phyloP scores from a whole-genome alignment of 1,140 invertebrate genomes.

The Watersipora subatra region DNA sequence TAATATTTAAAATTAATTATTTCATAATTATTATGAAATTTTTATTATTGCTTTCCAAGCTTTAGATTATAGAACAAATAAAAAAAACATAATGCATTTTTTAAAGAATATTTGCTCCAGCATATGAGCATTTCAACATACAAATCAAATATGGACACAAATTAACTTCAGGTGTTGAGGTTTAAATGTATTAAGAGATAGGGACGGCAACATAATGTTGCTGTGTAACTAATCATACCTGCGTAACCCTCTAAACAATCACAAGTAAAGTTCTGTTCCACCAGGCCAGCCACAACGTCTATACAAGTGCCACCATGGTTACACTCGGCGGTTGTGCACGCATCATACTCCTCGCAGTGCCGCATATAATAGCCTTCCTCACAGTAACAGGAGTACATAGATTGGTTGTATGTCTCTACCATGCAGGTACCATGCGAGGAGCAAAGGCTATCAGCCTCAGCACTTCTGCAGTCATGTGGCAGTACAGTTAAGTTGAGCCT shows the following conservation, averaged over 20 bases:
- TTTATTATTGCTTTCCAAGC: too few relatives aligned
- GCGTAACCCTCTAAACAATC: not conserved
- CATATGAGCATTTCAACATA: too few relatives aligned
- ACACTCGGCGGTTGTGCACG: not conserved
- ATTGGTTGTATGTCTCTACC: not conserved
- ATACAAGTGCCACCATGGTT: constrained; percentile 1
- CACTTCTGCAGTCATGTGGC: not conserved
- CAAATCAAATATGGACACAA: too few relatives aligned
- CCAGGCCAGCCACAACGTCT: constrained; percentile 10
- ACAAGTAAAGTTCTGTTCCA: constrained; percentile 22
- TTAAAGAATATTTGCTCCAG: too few relatives aligned
- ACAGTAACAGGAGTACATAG: constrained; percentile 71
- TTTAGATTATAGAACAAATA: too few relatives aligned
- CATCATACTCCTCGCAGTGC: constrained; percentile 47
- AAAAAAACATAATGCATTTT: too few relatives aligned
- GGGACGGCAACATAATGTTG: too few relatives aligned
- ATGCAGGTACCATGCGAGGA: not conserved
- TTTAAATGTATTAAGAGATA: too few relatives aligned
- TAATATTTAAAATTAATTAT: too few relatives aligned
- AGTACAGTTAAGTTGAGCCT: not conserved
- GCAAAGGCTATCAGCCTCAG: not conserved
- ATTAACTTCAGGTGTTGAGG: too few relatives aligned
- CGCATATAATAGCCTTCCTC: constrained; percentile 79
- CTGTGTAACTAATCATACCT: not conserved
- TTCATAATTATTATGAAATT: too few relatives aligned